A percentile compares a stretch with the other conserved stretches of the same genome.
Conservation (phyloP, 2,797 vertebrate species). For the Nothura maculosa region DNA sequence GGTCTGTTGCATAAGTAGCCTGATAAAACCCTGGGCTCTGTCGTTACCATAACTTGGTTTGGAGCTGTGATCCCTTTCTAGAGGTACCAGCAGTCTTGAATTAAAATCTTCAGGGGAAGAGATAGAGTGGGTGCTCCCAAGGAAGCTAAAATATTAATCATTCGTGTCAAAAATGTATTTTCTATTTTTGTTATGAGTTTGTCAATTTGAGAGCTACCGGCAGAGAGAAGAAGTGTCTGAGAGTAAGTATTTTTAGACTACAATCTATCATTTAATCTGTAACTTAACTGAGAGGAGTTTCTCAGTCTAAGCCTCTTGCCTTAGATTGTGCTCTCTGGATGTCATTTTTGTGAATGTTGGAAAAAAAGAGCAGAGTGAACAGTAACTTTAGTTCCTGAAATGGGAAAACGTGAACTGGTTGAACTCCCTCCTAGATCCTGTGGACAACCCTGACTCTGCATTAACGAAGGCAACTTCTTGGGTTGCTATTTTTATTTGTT, state of each 20-base stretch:
- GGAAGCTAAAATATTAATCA: slow-evolving; percentile 33
- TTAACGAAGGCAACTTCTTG: neutral
- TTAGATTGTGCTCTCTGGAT: neutral
- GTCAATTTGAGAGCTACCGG: slow-evolving; percentile 9
- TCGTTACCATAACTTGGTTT: neutral
- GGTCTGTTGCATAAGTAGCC: neutral
- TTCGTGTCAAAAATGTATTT: slow-evolving; percentile 21
- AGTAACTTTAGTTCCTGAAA: neutral
- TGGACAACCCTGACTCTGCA: neutral
- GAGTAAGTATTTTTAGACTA: slow-evolving; percentile 25
- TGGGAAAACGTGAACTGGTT: neutral
- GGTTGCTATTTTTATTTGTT: neutral
- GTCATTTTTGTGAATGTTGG: neutral
- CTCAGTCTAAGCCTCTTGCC: neutral
- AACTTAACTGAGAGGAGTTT: neutral
- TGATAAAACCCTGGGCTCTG: fast-evolving
- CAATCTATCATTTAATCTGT: slow-evolving; percentile 24
- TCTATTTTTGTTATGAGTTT: slow-evolving; percentile 11
- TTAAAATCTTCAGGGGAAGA: slow-evolving; percentile 14
- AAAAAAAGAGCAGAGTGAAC: neutral
- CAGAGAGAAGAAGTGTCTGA: slow-evolving; percentile 8
- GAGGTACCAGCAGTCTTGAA: slow-evolving; percentile 36
- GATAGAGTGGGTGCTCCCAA: neutral
- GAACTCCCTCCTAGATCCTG: neutral
- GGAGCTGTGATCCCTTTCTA: neutral